These are phyloP conservation scores for Paracanthobrama guichenoti DNA, from an alignment of 2,113 vertebrate species.

Conservation along the genomic window DNA sequence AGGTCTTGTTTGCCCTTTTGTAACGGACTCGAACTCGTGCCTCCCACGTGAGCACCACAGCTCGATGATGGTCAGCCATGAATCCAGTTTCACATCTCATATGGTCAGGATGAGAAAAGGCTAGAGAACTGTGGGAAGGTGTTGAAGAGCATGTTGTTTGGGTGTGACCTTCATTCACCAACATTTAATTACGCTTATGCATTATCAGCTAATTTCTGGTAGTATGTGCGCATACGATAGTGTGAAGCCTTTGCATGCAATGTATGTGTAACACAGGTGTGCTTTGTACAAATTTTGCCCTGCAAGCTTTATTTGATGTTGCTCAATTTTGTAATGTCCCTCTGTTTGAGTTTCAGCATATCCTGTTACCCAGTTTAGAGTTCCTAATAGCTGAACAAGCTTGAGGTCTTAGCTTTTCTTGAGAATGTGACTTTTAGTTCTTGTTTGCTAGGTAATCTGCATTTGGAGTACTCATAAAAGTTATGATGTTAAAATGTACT, in stretches of 20 bases:
- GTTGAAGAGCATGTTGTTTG: background rate
- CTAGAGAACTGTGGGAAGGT: background rate
- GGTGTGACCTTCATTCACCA: background rate
- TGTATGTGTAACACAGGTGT: background rate
- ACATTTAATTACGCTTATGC: background rate
- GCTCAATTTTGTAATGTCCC: background rate
- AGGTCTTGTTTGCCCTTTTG: background rate
- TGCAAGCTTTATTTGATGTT: background rate
- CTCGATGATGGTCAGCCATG: too few species aligned
- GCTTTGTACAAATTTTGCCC: background rate
- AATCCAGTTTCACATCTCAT: background rate
- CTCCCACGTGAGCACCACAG: background rate
- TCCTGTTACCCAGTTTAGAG: background rate
- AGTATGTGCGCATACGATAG: background rate
- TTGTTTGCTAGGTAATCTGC: background rate
- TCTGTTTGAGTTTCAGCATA: background rate
- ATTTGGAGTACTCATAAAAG: background rate
- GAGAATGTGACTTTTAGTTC: background rate
- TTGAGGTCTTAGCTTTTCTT: background rate
- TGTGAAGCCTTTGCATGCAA: background rate
- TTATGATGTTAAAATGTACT: background rate
- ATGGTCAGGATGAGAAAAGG: background rate
- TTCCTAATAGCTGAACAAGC: background rate
- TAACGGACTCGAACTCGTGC: background rate
- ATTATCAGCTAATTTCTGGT: background rate